phyloP scores from a whole-genome alignment of 2,797 vertebrate genomes.

The Phalanger gymnotis region DNA sequence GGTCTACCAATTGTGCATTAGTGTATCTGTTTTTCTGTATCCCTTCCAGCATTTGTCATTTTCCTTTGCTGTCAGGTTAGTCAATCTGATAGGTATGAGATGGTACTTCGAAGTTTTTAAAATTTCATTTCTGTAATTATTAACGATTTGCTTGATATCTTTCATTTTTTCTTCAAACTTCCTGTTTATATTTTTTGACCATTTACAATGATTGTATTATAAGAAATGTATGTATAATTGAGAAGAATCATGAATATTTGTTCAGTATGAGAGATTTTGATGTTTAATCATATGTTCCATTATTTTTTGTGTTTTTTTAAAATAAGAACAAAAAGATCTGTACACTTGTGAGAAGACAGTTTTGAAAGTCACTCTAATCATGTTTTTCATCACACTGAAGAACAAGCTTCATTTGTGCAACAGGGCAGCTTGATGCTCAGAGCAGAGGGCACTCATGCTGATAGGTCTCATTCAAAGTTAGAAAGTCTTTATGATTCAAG shows the following conservation, averaged over 20 bases:
- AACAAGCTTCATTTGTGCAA: not conserved
- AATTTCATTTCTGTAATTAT: not conserved
- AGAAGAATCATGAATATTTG: not conserved
- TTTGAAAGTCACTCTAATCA: not conserved
- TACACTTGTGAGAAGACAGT: slow-evolving; percentile 6
- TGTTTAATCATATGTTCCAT: not conserved
- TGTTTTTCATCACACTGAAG: not conserved
- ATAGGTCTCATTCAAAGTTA: not conserved
- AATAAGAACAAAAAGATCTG: slow-evolving; percentile 17
- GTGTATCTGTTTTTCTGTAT: not conserved
- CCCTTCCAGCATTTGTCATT: not conserved
- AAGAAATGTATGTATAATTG: not conserved
- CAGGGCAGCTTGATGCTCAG: not conserved
- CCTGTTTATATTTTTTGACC: not conserved
- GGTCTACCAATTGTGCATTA: not conserved
- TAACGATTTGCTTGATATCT: not conserved
- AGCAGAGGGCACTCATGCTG: not conserved
- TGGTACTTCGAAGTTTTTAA: not conserved
- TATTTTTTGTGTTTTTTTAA: not conserved
- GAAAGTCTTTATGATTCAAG: slow-evolving; percentile 11
- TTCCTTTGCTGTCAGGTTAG: not conserved
- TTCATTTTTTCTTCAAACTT: not conserved
- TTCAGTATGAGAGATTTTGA: not conserved
- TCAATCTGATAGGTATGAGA: not conserved
- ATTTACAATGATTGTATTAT: not conserved